These are phyloP conservation scores for Pardalotus punctatus DNA, from an alignment of 2,113 vertebrate species.

Conservation along the genomic window DNA sequence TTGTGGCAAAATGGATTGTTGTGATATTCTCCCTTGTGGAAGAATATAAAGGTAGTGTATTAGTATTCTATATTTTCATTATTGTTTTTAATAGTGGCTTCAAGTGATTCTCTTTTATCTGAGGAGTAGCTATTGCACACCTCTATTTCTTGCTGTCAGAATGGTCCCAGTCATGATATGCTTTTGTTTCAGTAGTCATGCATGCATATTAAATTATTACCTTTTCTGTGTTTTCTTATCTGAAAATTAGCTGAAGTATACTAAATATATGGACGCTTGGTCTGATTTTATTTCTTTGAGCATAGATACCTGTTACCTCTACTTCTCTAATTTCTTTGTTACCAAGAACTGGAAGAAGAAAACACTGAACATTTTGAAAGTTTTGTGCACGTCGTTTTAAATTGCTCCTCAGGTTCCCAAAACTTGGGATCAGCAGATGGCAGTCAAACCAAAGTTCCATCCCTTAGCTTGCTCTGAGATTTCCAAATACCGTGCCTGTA, in stretches of 20 bases:
- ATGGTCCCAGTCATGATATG: background rate
- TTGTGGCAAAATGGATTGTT: background rate
- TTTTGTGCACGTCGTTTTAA: background rate
- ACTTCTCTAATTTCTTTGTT: background rate
- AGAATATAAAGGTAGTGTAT: background rate
- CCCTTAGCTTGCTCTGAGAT: background rate
- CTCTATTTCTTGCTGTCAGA: background rate
- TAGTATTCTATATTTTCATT: background rate
- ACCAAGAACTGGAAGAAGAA: background rate
- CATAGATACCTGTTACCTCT: background rate
- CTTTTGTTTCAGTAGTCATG: background rate
- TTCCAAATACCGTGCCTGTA: background rate
- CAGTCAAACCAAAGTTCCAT: constrained; percentile 71
- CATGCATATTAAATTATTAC: background rate
- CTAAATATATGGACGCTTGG: background rate
- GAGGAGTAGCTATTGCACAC: background rate
- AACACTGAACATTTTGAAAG: background rate
- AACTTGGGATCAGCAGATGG: constrained; percentile 66
- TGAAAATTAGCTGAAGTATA: background rate
- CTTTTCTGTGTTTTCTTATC: background rate
- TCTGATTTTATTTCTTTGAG: background rate
- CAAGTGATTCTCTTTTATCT: background rate
- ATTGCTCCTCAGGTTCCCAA: background rate
- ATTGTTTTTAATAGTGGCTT: background rate
- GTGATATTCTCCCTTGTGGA: background rate